Evolutionary conservation across 2,113 vertebrate species (phyloP).

Genomic region (Orycteropus afer): DNA sequence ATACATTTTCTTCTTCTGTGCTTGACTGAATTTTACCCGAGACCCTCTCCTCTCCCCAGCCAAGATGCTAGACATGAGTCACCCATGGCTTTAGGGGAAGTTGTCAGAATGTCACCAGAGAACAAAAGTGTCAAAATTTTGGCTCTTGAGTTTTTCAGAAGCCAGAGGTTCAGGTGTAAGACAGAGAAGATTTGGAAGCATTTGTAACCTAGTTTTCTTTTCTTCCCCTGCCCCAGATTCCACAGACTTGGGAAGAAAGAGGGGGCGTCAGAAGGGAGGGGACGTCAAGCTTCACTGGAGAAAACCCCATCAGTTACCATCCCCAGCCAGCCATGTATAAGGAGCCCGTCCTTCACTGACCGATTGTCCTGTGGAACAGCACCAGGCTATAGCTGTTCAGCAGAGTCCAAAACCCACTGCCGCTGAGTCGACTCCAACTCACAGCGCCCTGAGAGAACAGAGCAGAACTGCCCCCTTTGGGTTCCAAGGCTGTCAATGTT

Average conservation of each 20-base stretch:
- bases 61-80: constrained; percentile 66
- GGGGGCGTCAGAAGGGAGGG: not conserved
- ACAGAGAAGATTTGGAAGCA: constrained; percentile 63
- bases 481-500: too few relatives aligned
- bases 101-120: constrained; percentile 51
- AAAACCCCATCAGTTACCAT: not conserved
- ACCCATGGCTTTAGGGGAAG: constrained; percentile 45
- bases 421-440: too few relatives aligned
- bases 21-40: not conserved
- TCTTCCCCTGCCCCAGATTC: constrained; percentile 60
- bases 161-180: constrained; percentile 58
- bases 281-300: not conserved
- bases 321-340: not conserved
- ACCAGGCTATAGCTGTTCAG: not conserved
- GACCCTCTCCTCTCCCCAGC: not conserved
- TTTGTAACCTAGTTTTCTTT: constrained; percentile 74
- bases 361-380: not conserved
- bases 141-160: constrained; percentile 61
- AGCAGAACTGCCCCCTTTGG: too few relatives aligned
- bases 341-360: not conserved
- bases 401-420: too few relatives aligned
- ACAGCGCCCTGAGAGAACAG: too few relatives aligned
- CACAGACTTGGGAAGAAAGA: constrained; percentile 8
- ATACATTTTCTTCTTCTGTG: not conserved
- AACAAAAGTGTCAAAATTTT: constrained; percentile 62